These are phyloP conservation scores for Acanthosepion pharaonis DNA, from an alignment of 2,888 invertebrate species.

Conservation along the genomic window DNA sequence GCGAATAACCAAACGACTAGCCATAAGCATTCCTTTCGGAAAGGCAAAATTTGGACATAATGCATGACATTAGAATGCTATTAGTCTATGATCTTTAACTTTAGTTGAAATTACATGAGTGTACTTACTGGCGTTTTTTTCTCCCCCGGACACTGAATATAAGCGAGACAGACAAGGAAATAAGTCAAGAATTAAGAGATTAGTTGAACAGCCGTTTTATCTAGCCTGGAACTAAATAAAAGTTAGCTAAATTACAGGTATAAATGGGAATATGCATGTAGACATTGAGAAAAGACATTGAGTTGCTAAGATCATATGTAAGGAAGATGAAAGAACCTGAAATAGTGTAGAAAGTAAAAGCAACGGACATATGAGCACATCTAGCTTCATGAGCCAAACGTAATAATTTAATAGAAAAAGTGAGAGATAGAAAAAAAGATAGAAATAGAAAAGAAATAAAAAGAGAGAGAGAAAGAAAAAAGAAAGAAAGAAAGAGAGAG, in stretches of 20 bases:
- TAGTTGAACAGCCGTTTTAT: not conserved
- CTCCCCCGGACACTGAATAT: not conserved
- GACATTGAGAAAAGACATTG: not conserved
- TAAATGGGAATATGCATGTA: not conserved
- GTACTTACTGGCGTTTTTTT: not conserved
- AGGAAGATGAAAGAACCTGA: too few relatives aligned
- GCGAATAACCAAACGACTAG: not conserved
- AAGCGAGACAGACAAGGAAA: not conserved
- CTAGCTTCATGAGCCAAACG: too few relatives aligned
- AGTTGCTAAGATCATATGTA: too few relatives aligned
- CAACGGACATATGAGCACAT: too few relatives aligned
- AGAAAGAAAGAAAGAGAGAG: too few relatives aligned
- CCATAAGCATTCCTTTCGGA: not conserved
- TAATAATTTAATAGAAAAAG: too few relatives aligned
- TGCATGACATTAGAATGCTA: not conserved
- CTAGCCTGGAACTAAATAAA: not conserved
- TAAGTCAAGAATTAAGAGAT: not conserved
- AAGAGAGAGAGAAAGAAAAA: too few relatives aligned
- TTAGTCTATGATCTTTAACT: slow-evolving; percentile 22
- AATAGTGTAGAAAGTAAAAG: too few relatives aligned
- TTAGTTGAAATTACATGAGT: not conserved
- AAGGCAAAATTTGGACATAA: slow-evolving; percentile 9
- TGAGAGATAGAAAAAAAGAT: too few relatives aligned
- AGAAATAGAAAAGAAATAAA: too few relatives aligned
- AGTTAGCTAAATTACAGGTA: not conserved